A percentile compares a stretch with the other conserved stretches of the same genome.
Evolutionary conservation across 30 jellyfish, hydroid and myxozoan species (phyloP).

Genomic region (Aurelia aurita): DNA sequence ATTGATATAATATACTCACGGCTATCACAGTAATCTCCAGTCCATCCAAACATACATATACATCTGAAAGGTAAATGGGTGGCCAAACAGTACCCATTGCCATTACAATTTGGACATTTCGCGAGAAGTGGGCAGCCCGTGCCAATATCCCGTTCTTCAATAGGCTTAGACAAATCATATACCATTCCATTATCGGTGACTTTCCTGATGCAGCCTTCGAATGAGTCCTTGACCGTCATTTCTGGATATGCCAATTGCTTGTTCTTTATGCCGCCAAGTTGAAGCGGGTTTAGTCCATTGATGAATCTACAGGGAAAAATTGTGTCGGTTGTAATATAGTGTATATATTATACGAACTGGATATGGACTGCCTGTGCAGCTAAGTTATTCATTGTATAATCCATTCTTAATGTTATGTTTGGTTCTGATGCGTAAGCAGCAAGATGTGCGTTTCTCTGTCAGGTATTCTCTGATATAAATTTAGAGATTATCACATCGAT

Average conservation of each 20-base stretch:
- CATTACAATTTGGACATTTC: slow-evolving; percentile 83
- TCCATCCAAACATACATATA: slow-evolving; percentile 93
- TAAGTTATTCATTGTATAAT: no score
- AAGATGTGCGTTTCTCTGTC: no score
- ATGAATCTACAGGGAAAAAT: slow-evolving; percentile 69
- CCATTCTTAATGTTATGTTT: no score
- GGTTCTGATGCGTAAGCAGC: no score
- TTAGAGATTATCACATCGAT: no score
- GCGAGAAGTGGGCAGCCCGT: slow-evolving; percentile 75
- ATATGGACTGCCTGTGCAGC: no score
- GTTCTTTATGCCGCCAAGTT: slow-evolving; percentile 91
- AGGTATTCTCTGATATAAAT: no score
- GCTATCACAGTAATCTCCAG: slow-evolving; percentile 82
- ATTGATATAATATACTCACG: slow-evolving; percentile 60
- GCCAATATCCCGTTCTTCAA: slow-evolving; percentile 76
- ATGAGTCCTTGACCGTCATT: slow-evolving; percentile 55
- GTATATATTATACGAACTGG: no score
- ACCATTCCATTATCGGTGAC: slow-evolving; percentile 90
- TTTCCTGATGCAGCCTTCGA: slow-evolving; percentile 90
- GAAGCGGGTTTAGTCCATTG: slow-evolving; percentile 97
- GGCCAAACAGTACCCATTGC: slow-evolving; percentile 74
- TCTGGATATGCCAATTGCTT: slow-evolving; percentile 50
- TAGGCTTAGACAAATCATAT: slow-evolving; percentile 88
- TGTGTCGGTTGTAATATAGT: no score
- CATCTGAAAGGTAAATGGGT: slow-evolving; percentile 65